Conservation (phyloP, 2,797 vertebrate genomes). For the Psittacula echo region DNA sequence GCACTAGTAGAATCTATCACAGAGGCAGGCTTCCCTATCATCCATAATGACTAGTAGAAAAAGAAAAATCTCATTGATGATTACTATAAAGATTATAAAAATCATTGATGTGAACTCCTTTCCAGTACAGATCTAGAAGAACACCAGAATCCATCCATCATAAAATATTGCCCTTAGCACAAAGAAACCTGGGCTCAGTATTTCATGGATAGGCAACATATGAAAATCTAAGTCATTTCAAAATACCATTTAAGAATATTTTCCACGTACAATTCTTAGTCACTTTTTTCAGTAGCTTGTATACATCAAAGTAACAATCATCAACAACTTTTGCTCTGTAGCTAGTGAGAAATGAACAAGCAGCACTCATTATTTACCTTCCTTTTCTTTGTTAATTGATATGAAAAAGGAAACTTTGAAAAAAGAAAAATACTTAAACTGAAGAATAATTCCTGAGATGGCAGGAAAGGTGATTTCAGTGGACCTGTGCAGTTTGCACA, state of each 20-base stretch:
- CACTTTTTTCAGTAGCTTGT: not conserved
- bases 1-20: not conserved
- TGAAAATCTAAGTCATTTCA: not conserved
- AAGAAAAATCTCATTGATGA: not conserved
- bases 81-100: not conserved
- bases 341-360: not conserved
- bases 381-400: not conserved
- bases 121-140: not conserved
- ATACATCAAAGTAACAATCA: not conserved
- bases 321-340: not conserved
- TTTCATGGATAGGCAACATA: not conserved
- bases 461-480: not conserved
- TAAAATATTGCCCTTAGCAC: not conserved
- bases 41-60: not conserved
- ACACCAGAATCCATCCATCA: not conserved
- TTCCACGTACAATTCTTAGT: not conserved
- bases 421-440: not conserved
- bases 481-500: not conserved
- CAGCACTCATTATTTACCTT: not conserved
- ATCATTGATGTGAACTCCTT: not conserved
- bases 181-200: not conserved
- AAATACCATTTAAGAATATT: not conserved
- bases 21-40: not conserved
- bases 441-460: not conserved
- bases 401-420: not conserved